Conservation (phyloP, 2,797 vertebrate genomes). For the Peromyscus nudipes region DNA sequence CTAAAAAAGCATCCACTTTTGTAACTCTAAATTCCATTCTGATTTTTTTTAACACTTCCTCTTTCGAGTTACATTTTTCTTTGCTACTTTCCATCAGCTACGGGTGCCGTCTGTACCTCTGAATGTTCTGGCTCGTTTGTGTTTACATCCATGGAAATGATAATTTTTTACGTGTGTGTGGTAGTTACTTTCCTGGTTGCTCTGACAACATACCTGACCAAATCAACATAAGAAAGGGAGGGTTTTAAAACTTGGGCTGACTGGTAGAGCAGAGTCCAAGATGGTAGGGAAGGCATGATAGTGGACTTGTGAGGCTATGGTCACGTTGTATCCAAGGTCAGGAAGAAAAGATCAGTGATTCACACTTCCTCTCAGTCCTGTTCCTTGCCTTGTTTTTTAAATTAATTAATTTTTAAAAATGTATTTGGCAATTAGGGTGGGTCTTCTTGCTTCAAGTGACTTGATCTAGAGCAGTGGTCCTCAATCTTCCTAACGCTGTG, state of each 20-base stretch:
- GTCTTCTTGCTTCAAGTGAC: background rate
- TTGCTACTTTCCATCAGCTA: background rate
- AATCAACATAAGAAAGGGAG: background rate
- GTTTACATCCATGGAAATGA: background rate
- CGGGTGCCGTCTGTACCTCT: background rate
- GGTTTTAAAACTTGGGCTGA: background rate
- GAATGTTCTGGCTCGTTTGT: background rate
- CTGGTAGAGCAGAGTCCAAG: background rate
- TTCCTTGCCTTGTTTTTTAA: background rate
- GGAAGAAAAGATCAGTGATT: background rate
- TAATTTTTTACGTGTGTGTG: background rate
- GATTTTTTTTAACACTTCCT: constrained; percentile 60
- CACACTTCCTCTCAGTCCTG: background rate
- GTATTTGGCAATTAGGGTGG: background rate
- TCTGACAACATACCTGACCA: background rate
- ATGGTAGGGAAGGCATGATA: background rate
- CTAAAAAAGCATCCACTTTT: constrained; percentile 83
- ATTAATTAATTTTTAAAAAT: background rate
- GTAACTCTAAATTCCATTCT: constrained; percentile 81
- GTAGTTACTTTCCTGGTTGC: background rate
- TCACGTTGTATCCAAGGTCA: background rate
- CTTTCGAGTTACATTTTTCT: background rate
- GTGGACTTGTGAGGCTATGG: background rate
- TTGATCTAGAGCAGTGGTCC: background rate
- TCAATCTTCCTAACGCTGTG: too few relatives aligned